Evolutionary conservation across 2,888 invertebrate genomes (phyloP), one percentile per base, ranked within the genome.

Genomic region (Tiliacea aurago): DNA sequence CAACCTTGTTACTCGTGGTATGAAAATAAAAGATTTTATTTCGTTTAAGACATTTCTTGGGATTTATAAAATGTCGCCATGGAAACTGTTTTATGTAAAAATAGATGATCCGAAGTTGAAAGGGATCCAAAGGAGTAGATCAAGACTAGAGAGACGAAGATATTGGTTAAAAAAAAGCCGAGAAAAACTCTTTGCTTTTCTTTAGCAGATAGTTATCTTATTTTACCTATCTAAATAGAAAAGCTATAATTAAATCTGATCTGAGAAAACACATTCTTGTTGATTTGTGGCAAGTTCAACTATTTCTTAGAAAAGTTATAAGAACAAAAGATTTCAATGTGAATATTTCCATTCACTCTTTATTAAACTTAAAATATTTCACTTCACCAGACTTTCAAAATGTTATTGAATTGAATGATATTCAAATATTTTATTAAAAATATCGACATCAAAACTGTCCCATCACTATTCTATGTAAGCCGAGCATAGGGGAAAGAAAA

Each of bases 401-500:
- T 4, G 0, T 4, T 18, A 13, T 37, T 7, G 0, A 47, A 5
- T n/a, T 9, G 13, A 28, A 18, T 51, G 10, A 49, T 4, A 33
- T 33, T 55, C 2, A 53, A 10, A 55, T 62, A 47, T 7, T 1
- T 20, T 20, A 47, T 43, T 64, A 4, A 51, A 67, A 70, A 41
- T 73, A 86, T 90, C 89, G 89, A 90, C 76, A 86, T 53, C 9
- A 5, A 68, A 33, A 41, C 23, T 41, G 28, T 55, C 84, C 43
- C 88, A 61, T 67, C 88, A 65, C 86, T 89, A 82, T 41, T 63
- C 70, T 85, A 83, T 86, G 93, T 91, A 93, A 94, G 87, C 89
- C 77, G 92, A 93, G 92, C 84, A 94, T 94, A 92, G 93, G 94
- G 94, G 89, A 89, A 89, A 89, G 90, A 90, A 92, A 93, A 93